A percentile compares a stretch with the other conserved stretches of the same genome.
Evolutionary conservation across 1,140 invertebrate species (phyloP).

Genomic region (Drosophila watanabei): DNA sequence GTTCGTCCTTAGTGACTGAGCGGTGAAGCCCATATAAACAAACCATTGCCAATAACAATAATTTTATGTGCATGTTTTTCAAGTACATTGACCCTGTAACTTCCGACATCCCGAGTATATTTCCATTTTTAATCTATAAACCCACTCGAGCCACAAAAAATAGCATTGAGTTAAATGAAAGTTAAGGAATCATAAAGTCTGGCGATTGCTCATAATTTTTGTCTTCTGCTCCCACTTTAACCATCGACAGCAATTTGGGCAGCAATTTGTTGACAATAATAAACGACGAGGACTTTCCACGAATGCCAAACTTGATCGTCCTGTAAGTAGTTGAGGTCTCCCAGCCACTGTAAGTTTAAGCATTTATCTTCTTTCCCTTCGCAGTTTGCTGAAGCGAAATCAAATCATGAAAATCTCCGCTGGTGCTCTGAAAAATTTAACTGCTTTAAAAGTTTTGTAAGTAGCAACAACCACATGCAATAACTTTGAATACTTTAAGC

Average conservation of each 20-base stretch:
- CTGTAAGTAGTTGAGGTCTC: conserved; percentile 88
- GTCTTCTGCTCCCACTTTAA: conserved; percentile 43
- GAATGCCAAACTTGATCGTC: conserved; percentile 88
- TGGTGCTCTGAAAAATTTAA: conserved; percentile 89
- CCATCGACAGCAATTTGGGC: conserved; percentile 88
- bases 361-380: conserved; percentile 44
- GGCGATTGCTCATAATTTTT: conserved; percentile 62
- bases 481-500: conserved; percentile 68
- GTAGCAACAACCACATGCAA: conserved; percentile 84
- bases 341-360: conserved; percentile 9
- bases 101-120: conserved; percentile 27
- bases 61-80: conserved; percentile 62
- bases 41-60: conserved; percentile 38
- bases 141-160: conserved; percentile 55
- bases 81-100: conserved; percentile 44
- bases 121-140: conserved; percentile 56
- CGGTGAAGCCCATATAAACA: conserved; percentile 24
- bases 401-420: conserved; percentile 89
- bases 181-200: conserved; percentile 52
- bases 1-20: not conserved
- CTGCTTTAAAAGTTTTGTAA: conserved; percentile 90
- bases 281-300: conserved; percentile 88
- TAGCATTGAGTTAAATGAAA: conserved; percentile 54
- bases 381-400: conserved; percentile 90
- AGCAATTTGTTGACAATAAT: conserved; percentile 89